Percentiles rank a stretch among this genome's conserved stretches.
Evolutionary conservation across 2,797 vertebrate species (phyloP).

Genomic region (Morus bassanus): DNA sequence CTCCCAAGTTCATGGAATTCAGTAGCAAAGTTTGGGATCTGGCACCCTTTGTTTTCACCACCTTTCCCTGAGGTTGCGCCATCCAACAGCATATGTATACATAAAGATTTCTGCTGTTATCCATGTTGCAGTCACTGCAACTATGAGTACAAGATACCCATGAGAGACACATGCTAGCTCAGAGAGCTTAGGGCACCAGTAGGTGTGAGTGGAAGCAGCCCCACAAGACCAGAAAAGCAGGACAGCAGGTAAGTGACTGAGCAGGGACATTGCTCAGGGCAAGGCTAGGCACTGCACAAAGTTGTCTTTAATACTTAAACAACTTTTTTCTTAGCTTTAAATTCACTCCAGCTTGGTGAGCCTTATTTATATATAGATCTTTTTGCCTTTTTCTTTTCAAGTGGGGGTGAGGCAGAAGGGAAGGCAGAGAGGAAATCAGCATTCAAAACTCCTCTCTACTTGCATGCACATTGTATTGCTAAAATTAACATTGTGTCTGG

Average conservation of each 20-base stretch:
- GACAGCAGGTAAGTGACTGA: not conserved
- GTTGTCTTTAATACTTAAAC: not conserved
- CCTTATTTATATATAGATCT: not conserved
- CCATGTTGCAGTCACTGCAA: not conserved
- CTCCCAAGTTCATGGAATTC: not conserved
- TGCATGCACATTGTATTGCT: not conserved
- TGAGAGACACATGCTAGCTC: not conserved
- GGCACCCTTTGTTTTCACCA: not conserved
- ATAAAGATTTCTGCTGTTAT: not conserved
- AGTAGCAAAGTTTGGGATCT: not conserved
- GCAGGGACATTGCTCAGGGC: not conserved
- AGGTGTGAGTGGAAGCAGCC: not conserved
- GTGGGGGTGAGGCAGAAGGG: not conserved
- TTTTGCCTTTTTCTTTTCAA: not conserved
- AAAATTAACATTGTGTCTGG: not conserved
- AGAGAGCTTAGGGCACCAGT: not conserved
- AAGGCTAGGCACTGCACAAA: not conserved
- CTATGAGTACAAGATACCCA: not conserved
- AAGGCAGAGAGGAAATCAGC: not conserved
- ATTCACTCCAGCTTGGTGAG: not conserved
- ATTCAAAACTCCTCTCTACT: not conserved
- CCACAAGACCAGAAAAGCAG: not conserved
- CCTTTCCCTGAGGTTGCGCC: not conserved
- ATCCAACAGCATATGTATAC: fast-evolving
- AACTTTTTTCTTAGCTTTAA: not conserved